Conservation (phyloP, 1,140 invertebrate species). For the Potamilus streckersoni region DNA sequence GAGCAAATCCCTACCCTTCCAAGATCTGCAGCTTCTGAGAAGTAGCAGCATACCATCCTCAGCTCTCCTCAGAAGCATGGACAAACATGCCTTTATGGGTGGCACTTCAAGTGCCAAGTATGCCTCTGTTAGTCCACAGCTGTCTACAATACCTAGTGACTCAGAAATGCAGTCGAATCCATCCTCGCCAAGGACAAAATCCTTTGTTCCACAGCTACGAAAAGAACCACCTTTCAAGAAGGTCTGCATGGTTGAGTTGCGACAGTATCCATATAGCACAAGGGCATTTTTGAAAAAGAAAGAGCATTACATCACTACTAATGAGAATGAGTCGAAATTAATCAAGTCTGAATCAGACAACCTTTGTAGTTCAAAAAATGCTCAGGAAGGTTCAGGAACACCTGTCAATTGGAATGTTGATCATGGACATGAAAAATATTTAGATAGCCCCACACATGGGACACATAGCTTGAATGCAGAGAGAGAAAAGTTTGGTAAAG, state of each 20-base stretch:
- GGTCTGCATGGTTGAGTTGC: constrained; percentile 53
- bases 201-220: constrained; percentile 25
- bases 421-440: no score
- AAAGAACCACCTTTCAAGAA: constrained; percentile 59
- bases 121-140: constrained; percentile 24
- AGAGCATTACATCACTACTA: constrained; percentile 29
- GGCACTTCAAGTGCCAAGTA: constrained; percentile 19
- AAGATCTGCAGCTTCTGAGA: constrained; percentile 83
- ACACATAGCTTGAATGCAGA: no score
- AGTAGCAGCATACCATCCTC: constrained; percentile 27
- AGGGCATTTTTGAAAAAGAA: constrained; percentile 43
- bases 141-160: constrained; percentile 34
- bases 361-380: no score
- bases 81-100: constrained; percentile 12
- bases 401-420: no score
- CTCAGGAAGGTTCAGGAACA: no score
- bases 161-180: constrained; percentile 13
- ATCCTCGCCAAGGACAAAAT: constrained; percentile 15
- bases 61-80: constrained; percentile 14
- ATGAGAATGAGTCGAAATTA: not conserved
- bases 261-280: constrained; percentile 53
- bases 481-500: no score
- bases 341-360: no score
- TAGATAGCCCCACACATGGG: no score
- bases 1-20: constrained; percentile 93